phyloP scores from a whole-genome alignment of 2,797 vertebrate species.

The Basileuterus tristriatus region DNA sequence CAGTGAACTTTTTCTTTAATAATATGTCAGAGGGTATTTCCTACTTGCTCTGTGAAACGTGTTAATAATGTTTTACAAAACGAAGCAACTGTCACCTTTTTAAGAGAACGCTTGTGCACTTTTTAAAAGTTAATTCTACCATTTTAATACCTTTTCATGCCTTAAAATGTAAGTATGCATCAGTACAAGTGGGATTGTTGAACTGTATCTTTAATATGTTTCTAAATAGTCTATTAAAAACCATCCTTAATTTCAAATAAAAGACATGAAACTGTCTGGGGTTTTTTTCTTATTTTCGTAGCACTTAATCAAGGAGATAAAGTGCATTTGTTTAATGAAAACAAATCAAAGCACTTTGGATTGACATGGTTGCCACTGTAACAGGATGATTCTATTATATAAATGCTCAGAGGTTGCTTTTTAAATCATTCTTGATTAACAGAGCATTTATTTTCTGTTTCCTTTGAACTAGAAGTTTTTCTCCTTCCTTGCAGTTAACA shows the following conservation, averaged over 20 bases:
- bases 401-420: neutral
- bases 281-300: neutral
- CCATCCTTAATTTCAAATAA: neutral
- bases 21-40: fast-evolving
- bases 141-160: neutral
- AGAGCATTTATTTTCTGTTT: neutral
- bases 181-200: neutral
- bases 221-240: neutral
- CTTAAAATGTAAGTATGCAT: neutral
- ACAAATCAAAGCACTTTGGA: neutral
- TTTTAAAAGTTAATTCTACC: neutral
- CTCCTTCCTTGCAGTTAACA: neutral
- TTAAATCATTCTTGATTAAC: neutral
- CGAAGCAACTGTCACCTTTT: fast-evolving
- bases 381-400: neutral
- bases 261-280: neutral
- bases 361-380: neutral
- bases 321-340: neutral
- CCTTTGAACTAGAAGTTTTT: conserved; percentile 29
- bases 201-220: neutral
- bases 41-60: neutral
- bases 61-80: neutral
- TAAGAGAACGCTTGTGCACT: neutral
- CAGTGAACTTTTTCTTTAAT: neutral
- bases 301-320: neutral